Base-by-base conservation (phyloP, 2,797 vertebrate species). In the Pangasius sanitwongsei region DNA sequence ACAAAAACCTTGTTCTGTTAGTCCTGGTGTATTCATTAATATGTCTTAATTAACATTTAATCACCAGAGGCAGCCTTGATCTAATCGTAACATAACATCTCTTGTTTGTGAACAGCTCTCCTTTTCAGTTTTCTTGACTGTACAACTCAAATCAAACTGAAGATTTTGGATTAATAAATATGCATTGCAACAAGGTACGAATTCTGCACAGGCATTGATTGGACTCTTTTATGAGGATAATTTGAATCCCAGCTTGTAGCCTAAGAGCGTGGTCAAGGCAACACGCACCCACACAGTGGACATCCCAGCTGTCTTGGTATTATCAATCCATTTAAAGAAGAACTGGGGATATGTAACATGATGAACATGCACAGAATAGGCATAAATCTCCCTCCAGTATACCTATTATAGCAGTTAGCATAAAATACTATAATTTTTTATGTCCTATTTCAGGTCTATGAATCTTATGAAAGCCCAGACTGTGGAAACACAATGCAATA, bases 211-310 rank as follows among this genome's bases (percentile, higher is more conserved):
- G 31, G 78, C 55, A 59, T 59, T 23, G 31, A 55, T 80, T 57
- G n/a, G 53, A 12, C 11, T 25, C 55, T 59, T 80, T 80, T 59
- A 59, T 59, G 55, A 59, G 9, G 31, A 37, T 82, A 59, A 82
- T 82, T 59, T 12, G 20, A 82, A 37, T 82, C 53, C 34, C 25
- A 37, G 31, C 55, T 82, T 82, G 55, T 82, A 82, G 78, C 55
- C 55, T 13, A 55, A 57, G 11, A 41, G 55, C 55, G 41, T 59
- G 53, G 55, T 82, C 78, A 82, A 82, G 20, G 20, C 55, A 82
- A 57, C 53, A 81, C n/a, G 3, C 78, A 57, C 78, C 4, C 53
- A 59, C 18, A 23, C 53, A 25, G 53, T 37, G 31, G 53, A 59
- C 55, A 81, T 37, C 55, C 55, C 20, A 37, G 55, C 31, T 25